Conservation (phyloP, 2,888 invertebrate genomes). For the Clusia tigrina region DNA sequence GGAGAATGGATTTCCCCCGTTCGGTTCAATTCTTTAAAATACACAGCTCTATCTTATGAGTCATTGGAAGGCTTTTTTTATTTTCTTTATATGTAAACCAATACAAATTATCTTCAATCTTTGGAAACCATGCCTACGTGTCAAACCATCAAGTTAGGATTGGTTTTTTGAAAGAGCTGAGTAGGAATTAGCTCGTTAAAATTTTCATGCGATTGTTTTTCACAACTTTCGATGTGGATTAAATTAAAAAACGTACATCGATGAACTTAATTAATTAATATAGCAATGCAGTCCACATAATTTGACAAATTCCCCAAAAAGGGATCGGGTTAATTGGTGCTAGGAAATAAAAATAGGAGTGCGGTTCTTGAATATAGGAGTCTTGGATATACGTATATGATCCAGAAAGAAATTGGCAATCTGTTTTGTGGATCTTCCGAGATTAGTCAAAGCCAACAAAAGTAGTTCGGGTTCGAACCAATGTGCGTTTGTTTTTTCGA, state of each 20-base stretch:
- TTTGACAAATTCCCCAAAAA: neutral
- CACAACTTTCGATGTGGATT: conserved; percentile 29
- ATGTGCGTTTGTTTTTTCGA: neutral
- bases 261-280: conserved; percentile 14
- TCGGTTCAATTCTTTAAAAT: too few species aligned
- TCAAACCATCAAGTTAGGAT: too few species aligned
- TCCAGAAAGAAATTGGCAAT: neutral
- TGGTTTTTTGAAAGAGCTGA: too few species aligned
- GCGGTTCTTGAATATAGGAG: neutral
- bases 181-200: conserved; percentile 22
- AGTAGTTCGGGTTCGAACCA: neutral
- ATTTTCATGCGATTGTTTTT: conserved; percentile 32
- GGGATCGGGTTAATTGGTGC: neutral
- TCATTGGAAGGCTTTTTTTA: too few species aligned
- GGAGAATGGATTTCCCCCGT: too few species aligned
- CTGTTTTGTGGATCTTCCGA: neutral
- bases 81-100: too few species aligned
- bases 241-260: conserved; percentile 24
- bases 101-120: too few species aligned
- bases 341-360: neutral
- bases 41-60: too few species aligned
- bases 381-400: neutral
- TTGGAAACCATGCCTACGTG: too few species aligned
- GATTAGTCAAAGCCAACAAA: neutral
- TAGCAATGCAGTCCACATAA: conserved; percentile 3